Evolutionary conservation across 2,797 vertebrate genomes (phyloP).

Genomic region (Furcifer pardalis): DNA sequence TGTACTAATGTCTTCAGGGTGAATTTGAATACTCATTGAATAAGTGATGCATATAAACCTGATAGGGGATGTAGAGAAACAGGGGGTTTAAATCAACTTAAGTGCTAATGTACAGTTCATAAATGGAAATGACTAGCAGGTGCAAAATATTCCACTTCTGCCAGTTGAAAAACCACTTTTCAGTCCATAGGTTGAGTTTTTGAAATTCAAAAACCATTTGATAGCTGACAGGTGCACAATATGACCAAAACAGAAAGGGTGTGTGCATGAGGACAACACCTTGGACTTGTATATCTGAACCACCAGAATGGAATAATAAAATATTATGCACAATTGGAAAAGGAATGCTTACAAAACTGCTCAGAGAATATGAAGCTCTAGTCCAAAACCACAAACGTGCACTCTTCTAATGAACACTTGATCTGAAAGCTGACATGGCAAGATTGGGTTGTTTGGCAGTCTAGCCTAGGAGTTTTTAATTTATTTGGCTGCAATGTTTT

Average conservation of each 20-base stretch:
- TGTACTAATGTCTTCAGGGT: background rate
- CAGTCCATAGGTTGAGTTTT: background rate
- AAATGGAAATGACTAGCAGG: constrained; percentile 14
- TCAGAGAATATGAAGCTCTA: background rate
- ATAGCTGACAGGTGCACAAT: background rate
- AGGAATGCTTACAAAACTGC: background rate
- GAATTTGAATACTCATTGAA: constrained; percentile 6
- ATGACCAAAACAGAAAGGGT: background rate
- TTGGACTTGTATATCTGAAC: background rate
- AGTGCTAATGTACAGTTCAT: constrained; percentile 6
- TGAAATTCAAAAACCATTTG: background rate
- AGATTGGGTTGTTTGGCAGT: too few species aligned
- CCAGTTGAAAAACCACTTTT: background rate
- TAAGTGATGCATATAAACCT: constrained; percentile 5
- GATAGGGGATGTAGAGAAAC: background rate
- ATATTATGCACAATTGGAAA: background rate
- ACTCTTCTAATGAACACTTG: too few species aligned
- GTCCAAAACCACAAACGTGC: background rate
- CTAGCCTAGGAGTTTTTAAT: too few species aligned
- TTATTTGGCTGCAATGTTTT: too few species aligned
- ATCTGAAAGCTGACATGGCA: too few species aligned
- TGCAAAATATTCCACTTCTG: constrained; percentile 9
- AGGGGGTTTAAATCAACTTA: constrained; percentile 6
- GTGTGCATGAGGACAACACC: too few species aligned
- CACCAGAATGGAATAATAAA: background rate